Evolutionary conservation across 2,888 invertebrate species (phyloP), one percentile per base, ranked within the genome.

Genomic region (Cosmia trapezina): DNA sequence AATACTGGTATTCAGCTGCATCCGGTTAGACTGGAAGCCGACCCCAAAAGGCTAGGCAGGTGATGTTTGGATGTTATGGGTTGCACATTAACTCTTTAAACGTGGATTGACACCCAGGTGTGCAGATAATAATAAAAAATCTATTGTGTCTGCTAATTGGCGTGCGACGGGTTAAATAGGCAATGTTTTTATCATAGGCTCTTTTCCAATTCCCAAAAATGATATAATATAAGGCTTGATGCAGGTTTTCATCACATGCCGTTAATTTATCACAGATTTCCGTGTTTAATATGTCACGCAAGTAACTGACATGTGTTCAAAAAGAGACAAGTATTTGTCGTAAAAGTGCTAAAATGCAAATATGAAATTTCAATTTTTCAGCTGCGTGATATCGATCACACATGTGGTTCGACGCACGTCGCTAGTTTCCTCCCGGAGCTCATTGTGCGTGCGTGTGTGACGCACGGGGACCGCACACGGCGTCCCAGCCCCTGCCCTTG

Each of bases 381-480:
- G 67, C 56, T 63, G 70, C 63, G 60, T 71, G 70, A 9, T 84
- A 85, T 83, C 68, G 85, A 83, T 86, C 82, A 82, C 87, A 85
- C 80, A 79, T 82, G 70, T 78, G 68, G 57, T 66, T 59, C 73
- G 78, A 83, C 81, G 70, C 80, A 75, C 83, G 79, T 73, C 80
- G 73, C 79, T 76, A 68, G 83, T 80, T 78, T 76, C 78, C 83
- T 85, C 79, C 78, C 84, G 69, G 69, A 69, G 76, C 70, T 64
- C 70, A 71, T 86, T 86, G 4, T 6, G 6, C 37, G 88, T 90
- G 86, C 83, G 87, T 82, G 78, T 62, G 49, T 78, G 80, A 85
- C 86, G 84, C 84, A 71, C 81, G 65, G 81, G 87, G 87, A 88
- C 87, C 88, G 83, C 89, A 87, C 88, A 88, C 83, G 75, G 79